phyloP scores from a whole-genome alignment of 2,888 invertebrate species.

The Petrophora chlorosata region DNA sequence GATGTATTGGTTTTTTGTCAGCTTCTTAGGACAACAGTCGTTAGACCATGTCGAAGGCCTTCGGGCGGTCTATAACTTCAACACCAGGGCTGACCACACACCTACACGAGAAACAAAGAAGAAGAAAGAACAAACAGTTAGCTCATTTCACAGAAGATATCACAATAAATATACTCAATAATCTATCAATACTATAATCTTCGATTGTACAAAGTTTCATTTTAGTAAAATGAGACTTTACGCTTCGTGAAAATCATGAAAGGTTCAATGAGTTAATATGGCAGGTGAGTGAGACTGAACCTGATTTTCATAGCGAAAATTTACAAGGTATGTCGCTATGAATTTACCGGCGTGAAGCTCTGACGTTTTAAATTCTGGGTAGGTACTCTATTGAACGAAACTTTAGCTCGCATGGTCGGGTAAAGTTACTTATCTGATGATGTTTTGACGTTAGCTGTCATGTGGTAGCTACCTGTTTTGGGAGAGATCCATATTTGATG shows the following conservation, averaged over 20 bases:
- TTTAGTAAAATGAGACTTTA: slow-evolving; percentile 24
- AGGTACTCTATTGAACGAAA: slow-evolving; percentile 7
- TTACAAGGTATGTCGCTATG: neutral
- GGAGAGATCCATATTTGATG: neutral
- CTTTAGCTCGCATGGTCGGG: slow-evolving; percentile 27
- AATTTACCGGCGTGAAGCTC: slow-evolving; percentile 3
- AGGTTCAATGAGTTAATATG: slow-evolving; percentile 34
- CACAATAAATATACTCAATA: neutral
- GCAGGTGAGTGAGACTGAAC: slow-evolving; percentile 30
- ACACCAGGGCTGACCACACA: too few species aligned
- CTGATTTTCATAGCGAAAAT: slow-evolving; percentile 27
- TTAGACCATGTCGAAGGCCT: too few species aligned
- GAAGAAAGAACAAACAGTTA: too few species aligned
- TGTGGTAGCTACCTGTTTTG: neutral
- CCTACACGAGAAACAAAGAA: too few species aligned
- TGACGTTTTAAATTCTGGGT: neutral
- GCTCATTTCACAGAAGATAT: too few species aligned
- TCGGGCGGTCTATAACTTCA: too few species aligned
- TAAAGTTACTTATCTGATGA: slow-evolving; percentile 2
- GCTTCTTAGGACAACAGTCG: too few species aligned
- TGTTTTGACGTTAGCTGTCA: slow-evolving; percentile 9
- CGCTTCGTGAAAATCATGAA: slow-evolving; percentile 29
- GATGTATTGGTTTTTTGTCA: too few species aligned
- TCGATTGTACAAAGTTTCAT: neutral
- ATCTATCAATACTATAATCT: neutral